A percentile compares a stretch with the other conserved stretches of the same genome.
phyloP scores from a whole-genome alignment of 2,888 invertebrate genomes.

The Notodonta ziczac region DNA sequence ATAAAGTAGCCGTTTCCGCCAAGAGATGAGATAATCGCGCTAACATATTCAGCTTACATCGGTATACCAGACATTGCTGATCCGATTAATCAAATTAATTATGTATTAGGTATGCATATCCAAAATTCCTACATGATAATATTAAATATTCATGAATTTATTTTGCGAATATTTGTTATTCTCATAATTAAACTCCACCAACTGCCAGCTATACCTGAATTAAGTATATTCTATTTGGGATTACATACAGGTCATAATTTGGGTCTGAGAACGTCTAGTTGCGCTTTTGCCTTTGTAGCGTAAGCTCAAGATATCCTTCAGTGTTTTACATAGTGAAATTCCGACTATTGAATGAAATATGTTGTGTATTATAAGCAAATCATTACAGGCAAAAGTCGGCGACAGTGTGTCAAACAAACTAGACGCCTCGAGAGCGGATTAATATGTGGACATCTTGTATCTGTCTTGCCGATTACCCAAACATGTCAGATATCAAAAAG shows the following conservation, averaged over 20 bases:
- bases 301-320: slow-evolving; percentile 15
- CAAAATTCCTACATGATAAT: too few species aligned
- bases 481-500: not conserved
- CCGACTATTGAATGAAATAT: slow-evolving; percentile 17
- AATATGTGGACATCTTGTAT: slow-evolving; percentile 49
- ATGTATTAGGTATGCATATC: too few species aligned
- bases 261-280: too few species aligned
- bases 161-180: too few species aligned
- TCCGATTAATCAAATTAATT: too few species aligned
- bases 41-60: slow-evolving; percentile 18
- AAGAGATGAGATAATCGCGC: slow-evolving; percentile 26
- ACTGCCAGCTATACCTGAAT: too few species aligned
- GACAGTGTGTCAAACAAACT: slow-evolving; percentile 55
- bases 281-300: slow-evolving; percentile 4
- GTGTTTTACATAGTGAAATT: slow-evolving; percentile 14
- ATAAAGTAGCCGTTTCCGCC: slow-evolving; percentile 42
- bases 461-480: slow-evolving; percentile 17
- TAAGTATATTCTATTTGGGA: too few species aligned
- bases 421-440: slow-evolving; percentile 43
- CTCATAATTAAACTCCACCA: too few species aligned
- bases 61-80: not conserved
- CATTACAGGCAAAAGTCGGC: slow-evolving; percentile 22
- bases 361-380: slow-evolving; percentile 24
- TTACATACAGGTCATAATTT: too few species aligned
- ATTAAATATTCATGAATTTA: too few species aligned